Evolutionary conservation across 2,888 invertebrate genomes (phyloP), one percentile per base, ranked within the genome.

Genomic region (Micropterix aruncella): DNA sequence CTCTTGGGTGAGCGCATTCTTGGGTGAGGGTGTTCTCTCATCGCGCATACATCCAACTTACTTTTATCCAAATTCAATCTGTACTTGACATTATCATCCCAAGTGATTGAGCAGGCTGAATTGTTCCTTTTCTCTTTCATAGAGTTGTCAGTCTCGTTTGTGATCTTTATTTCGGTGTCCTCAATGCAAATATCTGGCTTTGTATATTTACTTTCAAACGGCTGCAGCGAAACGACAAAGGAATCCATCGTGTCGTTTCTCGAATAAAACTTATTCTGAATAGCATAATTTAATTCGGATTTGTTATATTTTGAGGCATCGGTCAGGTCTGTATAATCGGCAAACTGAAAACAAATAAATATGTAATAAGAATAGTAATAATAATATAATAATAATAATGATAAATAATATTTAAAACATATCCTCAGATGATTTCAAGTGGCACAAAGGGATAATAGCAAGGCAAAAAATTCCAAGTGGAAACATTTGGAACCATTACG

Each of bases 41-140:
- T 27, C 12, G 27, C 5, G n/a, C n/a, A n/a, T n/a, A n/a, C n/a
- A 37, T 9, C 43, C 17, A 12, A 41, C 37, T 16, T 41, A 44
- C 27, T 27, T 5, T 12, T 27, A 27, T 27, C 27, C 27, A 7
- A 5, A 27, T 27, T 27, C 12, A 5, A 5, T 12, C 12, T 27
- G 27, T 27, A 27, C 27, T 27, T 65, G 18, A 60, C 54, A 45
- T 47, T 45, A 18, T 70, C 70, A 45, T 66, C 63, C 71, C 71
- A 70, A 9, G 70, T 65, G 53, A 70, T 69, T 2, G 69, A 70
- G 54, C 67, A 68, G 3, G 68, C 66, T 2, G 70, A 70, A 53
- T 66, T 63, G 51, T 63, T 67, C 47, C 66, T 56, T 38, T 49
- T 63, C 65, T 0, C 65, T 63, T 40, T 42, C 18, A 16, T 15